Evolutionary conservation across 2,888 invertebrate species (phyloP), one percentile per base, ranked within the genome.

Genomic region (Amphipoea lucens): DNA sequence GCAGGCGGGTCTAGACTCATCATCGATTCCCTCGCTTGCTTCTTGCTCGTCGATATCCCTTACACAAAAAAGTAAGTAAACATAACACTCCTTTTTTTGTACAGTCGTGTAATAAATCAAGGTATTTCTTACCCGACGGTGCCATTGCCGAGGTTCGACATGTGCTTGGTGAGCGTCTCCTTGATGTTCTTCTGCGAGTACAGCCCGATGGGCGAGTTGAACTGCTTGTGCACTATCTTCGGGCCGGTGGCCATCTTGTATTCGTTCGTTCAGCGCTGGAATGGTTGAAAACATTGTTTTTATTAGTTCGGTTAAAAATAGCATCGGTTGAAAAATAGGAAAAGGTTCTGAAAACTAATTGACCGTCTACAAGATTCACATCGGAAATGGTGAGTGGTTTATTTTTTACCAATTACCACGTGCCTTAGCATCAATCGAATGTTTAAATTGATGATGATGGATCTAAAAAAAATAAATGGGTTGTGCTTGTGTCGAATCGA

Each of bases 201-300:
- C 79, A 99, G 97, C 94, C 98, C 98, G 92, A 99, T 98, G 87
- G 99, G 98, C 88, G 98, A 98, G 97, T 99, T 99, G 97, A 98
- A 99, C 96, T 99, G 98, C 96, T 98, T 98, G 97, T 98, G 98
- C 90, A 98, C 98, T 95, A 98, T 97, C 92, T 98, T 97, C 91
- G 97, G 97, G 96, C 97, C 97, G 92, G 97, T 97, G 93, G 98
- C 97, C 98, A 98, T 98, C 94, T 97, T 97, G 93, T 90, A 92
- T 94, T 97, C 97, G 97, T 97, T 96, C 95, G 95, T 97, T 96
- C 93, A 94, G 93, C 97, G 96, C 97, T 97, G 96, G 80, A 96
- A 96, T 81, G 2, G 29, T 1, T 69, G 17, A 67, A 84, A 69
- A 57, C 12, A 48, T 48, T 51, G 17, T 65, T 23, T 68, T 62